Conservation (phyloP, 2,113 vertebrate genomes). For the Genyomyrus donnyi region DNA sequence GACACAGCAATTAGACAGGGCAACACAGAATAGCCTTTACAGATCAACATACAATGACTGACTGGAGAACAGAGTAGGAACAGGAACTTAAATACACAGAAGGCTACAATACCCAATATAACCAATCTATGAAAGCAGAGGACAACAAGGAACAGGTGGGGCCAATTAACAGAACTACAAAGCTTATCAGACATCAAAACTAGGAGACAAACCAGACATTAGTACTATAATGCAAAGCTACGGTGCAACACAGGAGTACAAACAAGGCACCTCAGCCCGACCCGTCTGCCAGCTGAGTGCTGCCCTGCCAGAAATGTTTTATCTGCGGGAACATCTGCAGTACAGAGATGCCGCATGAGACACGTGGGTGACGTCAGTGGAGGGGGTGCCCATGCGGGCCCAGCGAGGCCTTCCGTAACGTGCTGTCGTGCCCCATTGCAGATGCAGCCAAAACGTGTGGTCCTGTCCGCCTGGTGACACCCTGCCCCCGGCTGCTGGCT, state of each 20-base stretch:
- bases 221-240: background rate
- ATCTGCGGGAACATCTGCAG: constrained; percentile 30
- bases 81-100: too few species aligned
- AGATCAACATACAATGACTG: too few species aligned
- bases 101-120: too few species aligned
- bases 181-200: too few species aligned
- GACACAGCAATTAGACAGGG: too few species aligned
- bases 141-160: too few species aligned
- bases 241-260: background rate
- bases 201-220: too few species aligned
- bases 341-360: constrained; percentile 4
- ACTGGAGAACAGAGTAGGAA: too few species aligned
- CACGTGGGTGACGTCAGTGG: background rate
- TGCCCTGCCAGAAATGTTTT: constrained; percentile 28
- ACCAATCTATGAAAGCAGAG: too few species aligned
- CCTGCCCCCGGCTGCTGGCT: background rate
- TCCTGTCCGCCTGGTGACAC: background rate
- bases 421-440: background rate
- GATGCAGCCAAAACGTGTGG: background rate
- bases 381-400: background rate
- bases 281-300: constrained; percentile 17
- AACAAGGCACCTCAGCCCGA: constrained; percentile 17
- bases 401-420: background rate
- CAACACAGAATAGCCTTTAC: too few species aligned
- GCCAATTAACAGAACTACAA: too few species aligned